Conservation (phyloP, 2,797 vertebrate genomes). For the Myripristis murdjan region DNA sequence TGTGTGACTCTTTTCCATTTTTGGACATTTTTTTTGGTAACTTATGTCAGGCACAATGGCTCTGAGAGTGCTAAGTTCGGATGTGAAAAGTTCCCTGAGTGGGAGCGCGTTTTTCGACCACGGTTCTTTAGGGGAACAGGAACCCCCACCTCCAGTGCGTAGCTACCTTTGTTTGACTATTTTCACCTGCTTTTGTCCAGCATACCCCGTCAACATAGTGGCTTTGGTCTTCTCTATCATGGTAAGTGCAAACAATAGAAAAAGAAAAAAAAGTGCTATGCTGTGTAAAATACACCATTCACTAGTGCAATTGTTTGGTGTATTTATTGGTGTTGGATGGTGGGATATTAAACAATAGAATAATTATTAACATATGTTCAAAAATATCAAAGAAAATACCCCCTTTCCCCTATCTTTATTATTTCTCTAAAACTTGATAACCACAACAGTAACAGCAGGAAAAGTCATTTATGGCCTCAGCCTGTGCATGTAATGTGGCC, state of each 20-base stretch:
- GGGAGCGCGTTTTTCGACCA: constrained; percentile 79
- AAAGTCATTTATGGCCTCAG: too few relatives aligned
- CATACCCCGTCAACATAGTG: constrained; percentile 93
- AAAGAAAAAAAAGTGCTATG: neutral
- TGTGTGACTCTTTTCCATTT: constrained; percentile 8
- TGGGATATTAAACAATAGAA: too few relatives aligned
- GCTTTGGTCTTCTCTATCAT: constrained; percentile 92
- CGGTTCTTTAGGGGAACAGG: constrained; percentile 82
- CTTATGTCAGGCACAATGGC: constrained; percentile 64
- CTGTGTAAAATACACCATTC: neutral
- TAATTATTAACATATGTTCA: too few relatives aligned
- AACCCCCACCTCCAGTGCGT: constrained; percentile 78
- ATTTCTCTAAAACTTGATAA: too few relatives aligned
- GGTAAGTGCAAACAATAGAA: constrained; percentile 83
- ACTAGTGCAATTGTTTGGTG: neutral
- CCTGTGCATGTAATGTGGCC: neutral
- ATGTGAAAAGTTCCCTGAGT: constrained; percentile 81
- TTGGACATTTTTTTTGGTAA: constrained; percentile 11
- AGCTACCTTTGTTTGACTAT: constrained; percentile 91
- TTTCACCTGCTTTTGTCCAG: constrained; percentile 93
- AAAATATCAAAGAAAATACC: too few relatives aligned
- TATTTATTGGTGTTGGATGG: neutral
- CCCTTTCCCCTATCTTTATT: too few relatives aligned
- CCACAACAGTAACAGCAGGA: too few relatives aligned
- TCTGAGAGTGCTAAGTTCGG: constrained; percentile 72